Evolutionary conservation across 2,113 vertebrate species (phyloP), one percentile per base, ranked within the genome.

Genomic region (Leucoraja erinaceus): DNA sequence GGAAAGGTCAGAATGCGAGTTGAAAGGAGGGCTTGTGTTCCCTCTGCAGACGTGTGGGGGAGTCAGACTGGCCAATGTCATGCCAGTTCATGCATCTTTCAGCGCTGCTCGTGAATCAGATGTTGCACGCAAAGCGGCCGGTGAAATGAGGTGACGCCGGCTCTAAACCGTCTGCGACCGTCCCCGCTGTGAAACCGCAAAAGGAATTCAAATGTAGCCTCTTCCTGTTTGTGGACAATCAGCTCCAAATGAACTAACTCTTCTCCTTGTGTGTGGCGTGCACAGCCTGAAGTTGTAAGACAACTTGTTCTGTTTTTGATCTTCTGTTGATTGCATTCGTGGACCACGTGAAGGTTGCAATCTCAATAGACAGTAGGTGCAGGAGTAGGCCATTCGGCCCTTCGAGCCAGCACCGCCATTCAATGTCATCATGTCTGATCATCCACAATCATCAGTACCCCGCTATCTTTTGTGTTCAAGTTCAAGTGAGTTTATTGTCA

Each of bases 1-100:
- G 83, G 83, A 88, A 88, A 88, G n/a, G 83, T 84, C 61, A 84
- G 16, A 63, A 63, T 88, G 59, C 63, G 83, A 88, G 63, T 63
- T 88, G 56, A 88, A 33, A 88, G 59, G 59, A 63, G 83, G 83
- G 25, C n/a, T 88, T 88, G 83, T 63, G 59, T 88, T 88, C 61
- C n/a, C 59, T 63, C 59, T n/a, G 83, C 28, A 63, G 83, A 33
- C n/a, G 5, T 18, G 83, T 63, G 61, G 59, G n/a, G 28, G 12
- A 88, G 12, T 88, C 56, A 84, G 56, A 61, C 56, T 63, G 83
- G 59, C 59, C 54, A n/a, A 59, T 59, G n/a, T 59, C 25, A 16
- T 86, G 83, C 83, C 59, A 63, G 83, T 31, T 88, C 56, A 63
- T 88, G 31, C 83, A 63, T 88, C 83, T 88, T 7, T 88, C 83